phyloP scores from a whole-genome alignment of 2,797 vertebrate genomes.

The Periophthalmus magnuspinnatus region DNA sequence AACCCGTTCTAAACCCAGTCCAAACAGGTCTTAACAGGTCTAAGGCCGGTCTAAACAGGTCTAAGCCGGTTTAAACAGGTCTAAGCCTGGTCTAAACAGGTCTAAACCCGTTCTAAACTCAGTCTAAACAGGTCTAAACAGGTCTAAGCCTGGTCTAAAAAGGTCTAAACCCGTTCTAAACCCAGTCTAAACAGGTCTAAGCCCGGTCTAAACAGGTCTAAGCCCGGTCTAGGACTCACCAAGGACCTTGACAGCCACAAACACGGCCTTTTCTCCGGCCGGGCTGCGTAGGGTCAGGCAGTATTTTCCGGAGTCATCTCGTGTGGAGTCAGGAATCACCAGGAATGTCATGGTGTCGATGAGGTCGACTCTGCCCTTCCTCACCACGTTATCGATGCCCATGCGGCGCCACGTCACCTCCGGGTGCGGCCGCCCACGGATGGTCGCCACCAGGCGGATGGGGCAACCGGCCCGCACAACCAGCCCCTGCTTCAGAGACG shows the following conservation, averaged over 20 bases:
- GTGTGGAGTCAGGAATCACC: conserved; percentile 91
- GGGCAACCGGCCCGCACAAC: conserved; percentile 95
- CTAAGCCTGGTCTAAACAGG: too few relatives aligned
- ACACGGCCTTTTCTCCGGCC: conserved; percentile 97
- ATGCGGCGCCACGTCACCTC: conserved; percentile 93
- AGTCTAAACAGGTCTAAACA: too few relatives aligned
- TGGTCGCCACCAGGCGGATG: conserved; percentile 92
- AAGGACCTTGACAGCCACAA: conserved; percentile 93
- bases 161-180: too few relatives aligned
- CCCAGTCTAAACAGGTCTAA: too few relatives aligned
- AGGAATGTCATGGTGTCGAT: conserved; percentile 99
- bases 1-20: too few relatives aligned
- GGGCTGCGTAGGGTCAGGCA: conserved; percentile 86
- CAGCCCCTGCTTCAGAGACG: conserved; percentile 90
- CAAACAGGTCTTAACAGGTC: too few relatives aligned
- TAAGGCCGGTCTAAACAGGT: too few relatives aligned
- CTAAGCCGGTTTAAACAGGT: too few relatives aligned
- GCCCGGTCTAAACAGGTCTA: too few relatives aligned
- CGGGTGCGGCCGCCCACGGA: conserved; percentile 92
- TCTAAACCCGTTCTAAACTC: too few relatives aligned
- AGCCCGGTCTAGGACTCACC: conserved; percentile 78
- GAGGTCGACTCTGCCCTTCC: conserved; percentile 93
- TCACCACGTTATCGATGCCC: conserved; percentile 94
- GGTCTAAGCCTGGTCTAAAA: too few relatives aligned
- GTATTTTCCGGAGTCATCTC: conserved; percentile 96